phyloP scores from a whole-genome alignment of 2,113 vertebrate species.

The Garra rufa region DNA sequence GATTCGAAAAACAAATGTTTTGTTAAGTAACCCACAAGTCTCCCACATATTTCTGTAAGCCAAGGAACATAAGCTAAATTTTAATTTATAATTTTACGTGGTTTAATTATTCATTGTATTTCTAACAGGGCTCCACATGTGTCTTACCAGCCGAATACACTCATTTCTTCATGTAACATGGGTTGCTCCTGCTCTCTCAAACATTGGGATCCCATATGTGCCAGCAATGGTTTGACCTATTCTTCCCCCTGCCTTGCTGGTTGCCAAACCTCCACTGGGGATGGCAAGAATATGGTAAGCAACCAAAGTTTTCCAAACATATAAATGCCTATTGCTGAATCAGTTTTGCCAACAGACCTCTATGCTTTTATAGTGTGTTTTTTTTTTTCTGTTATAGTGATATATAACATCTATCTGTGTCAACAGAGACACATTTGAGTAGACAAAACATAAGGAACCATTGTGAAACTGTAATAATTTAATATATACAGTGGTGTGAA shows the following conservation, averaged over 20 bases:
- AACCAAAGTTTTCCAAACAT: not conserved
- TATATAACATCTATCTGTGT: not conserved
- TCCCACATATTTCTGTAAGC: too few species aligned
- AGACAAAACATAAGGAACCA: not conserved
- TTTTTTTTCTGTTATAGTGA: not conserved
- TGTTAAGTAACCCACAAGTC: too few species aligned
- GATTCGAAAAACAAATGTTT: too few species aligned
- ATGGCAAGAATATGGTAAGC: slow-evolving; percentile 82
- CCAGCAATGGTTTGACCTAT: slow-evolving; percentile 89
- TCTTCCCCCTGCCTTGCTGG: slow-evolving; percentile 90
- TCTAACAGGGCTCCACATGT: slow-evolving; percentile 69
- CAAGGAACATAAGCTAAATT: not conserved
- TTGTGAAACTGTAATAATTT: not conserved
- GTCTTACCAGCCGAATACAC: slow-evolving; percentile 70
- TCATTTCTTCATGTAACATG: slow-evolving; percentile 87
- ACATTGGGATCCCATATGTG: slow-evolving; percentile 93
- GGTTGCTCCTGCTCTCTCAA: slow-evolving; percentile 84
- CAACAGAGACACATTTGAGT: not conserved
- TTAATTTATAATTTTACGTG: not conserved
- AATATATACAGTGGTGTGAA: too few species aligned
- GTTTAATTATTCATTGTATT: not conserved
- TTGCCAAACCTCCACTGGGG: slow-evolving; percentile 79
- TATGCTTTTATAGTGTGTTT: not conserved
- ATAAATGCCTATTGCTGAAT: not conserved
- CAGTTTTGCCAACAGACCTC: not conserved